These are phyloP conservation scores for Fukomys damarensis DNA, from an alignment of 2,113 vertebrate species.

Conservation along the genomic window DNA sequence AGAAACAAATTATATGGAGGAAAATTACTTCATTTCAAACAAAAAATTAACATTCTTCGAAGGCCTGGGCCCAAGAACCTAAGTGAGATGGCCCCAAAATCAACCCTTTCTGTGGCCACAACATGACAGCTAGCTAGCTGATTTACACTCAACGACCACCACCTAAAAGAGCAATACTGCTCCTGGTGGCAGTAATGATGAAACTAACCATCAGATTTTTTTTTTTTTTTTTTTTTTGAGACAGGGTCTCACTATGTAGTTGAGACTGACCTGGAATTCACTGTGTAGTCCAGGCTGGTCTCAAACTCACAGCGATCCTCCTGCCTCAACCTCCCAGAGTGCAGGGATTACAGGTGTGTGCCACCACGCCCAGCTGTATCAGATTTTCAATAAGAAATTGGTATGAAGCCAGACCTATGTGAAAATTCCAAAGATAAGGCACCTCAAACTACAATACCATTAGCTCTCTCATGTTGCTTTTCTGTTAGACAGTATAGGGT, in stretches of 20 bases:
- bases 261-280: no score
- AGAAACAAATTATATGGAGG: constrained; percentile 36
- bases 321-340: no score
- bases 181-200: background rate
- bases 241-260: no score
- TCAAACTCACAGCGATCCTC: no score
- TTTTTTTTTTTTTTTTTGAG: no score
- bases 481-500: background rate
- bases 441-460: background rate
- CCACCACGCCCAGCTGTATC: no score
- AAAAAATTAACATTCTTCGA: constrained; percentile 73
- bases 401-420: background rate
- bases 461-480: background rate
- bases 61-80: constrained; percentile 1
- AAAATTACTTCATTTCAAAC: constrained; percentile 70
- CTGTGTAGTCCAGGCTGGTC: no score
- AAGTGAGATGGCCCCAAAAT: background rate
- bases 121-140: background rate
- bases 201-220: background rate
- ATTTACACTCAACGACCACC: background rate
- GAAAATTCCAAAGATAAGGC: background rate
- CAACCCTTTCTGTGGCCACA: background rate
- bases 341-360: no score
- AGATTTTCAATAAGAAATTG: constrained; percentile 12
- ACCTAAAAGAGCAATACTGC: constrained; percentile 16